A percentile compares a stretch with the other conserved stretches of the same genome.
phyloP scores from a whole-genome alignment of 2,113 vertebrate species.

The Mus spicilegus region DNA sequence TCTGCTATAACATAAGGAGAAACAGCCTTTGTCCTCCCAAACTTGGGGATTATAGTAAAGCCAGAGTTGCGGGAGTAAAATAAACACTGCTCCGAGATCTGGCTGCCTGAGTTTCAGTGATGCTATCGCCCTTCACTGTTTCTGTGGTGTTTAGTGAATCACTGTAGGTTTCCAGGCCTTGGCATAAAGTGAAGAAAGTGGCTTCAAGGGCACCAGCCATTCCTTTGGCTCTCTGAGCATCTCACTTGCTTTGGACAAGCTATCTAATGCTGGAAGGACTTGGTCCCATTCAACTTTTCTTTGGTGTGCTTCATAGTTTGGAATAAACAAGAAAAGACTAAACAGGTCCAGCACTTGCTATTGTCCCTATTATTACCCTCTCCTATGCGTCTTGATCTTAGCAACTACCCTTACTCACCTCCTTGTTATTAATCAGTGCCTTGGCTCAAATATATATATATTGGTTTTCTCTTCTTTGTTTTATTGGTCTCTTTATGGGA shows the following conservation, averaged over 20 bases:
- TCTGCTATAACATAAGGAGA: conserved; percentile 12
- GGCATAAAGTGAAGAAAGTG: neutral
- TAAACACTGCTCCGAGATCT: neutral
- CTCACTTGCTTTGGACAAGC: neutral
- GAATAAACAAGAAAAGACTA: neutral
- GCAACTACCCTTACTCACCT: neutral
- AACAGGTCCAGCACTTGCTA: neutral
- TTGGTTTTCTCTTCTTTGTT: conserved; percentile 23
- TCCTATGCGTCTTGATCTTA: neutral
- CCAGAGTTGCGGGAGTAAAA: neutral
- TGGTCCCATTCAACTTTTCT: neutral
- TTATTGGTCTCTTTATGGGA: conserved; percentile 75
- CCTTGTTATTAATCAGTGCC: neutral
- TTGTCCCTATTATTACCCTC: neutral
- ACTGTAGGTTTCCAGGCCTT: neutral
- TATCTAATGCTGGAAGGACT: neutral
- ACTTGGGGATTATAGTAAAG: neutral
- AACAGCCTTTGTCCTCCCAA: neutral
- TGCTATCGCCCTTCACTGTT: neutral
- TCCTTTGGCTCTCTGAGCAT: neutral
- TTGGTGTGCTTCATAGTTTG: neutral
- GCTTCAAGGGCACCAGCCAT: neutral
- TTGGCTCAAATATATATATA: neutral
- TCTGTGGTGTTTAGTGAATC: conserved; percentile 18
- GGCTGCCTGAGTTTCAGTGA: neutral